A percentile compares a stretch with the other conserved stretches of the same genome.
Conservation (phyloP, 2,113 vertebrate species). For the Pseudolaguvia tuberculata region DNA sequence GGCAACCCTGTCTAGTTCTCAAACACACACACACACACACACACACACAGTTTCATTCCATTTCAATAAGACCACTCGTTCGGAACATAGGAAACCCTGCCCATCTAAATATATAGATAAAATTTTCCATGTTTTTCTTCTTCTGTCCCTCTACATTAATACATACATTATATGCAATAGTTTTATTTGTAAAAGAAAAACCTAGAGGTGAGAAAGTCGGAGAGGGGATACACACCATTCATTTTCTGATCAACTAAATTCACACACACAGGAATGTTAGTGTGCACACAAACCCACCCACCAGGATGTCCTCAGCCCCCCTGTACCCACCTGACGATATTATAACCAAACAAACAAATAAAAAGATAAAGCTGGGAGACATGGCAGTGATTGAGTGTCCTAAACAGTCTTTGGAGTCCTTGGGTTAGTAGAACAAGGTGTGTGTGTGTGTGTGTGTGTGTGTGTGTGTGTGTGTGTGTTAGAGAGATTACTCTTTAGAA, state of each 20-base stretch:
- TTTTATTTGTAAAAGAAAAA: slow-evolving; percentile 64
- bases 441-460: slow-evolving; percentile 6
- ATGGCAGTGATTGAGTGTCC: slow-evolving; percentile 3
- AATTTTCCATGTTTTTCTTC: slow-evolving; percentile 24
- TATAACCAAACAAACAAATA: slow-evolving; percentile 64
- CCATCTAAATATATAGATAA: slow-evolving; percentile 43
- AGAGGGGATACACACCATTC: slow-evolving; percentile 73
- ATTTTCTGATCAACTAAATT: slow-evolving; percentile 72
- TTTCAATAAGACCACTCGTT: slow-evolving; percentile 83
- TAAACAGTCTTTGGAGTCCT: slow-evolving; percentile 77
- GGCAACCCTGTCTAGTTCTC: slow-evolving; percentile 58
- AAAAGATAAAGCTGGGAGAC: slow-evolving; percentile 37
- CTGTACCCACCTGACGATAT: slow-evolving; percentile 43
- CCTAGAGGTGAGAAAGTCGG: not conserved
- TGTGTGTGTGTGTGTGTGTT: not conserved
- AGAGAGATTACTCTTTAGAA: not conserved
- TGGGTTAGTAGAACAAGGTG: slow-evolving; percentile 63
- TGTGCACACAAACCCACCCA: slow-evolving; percentile 60
- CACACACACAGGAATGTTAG: slow-evolving; percentile 79
- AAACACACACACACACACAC: slow-evolving; percentile 52
- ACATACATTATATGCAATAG: slow-evolving; percentile 44
- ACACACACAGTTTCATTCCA: slow-evolving; percentile 82
- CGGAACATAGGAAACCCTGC: slow-evolving; percentile 74
- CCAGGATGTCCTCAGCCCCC: slow-evolving; percentile 5
- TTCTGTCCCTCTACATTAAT: slow-evolving; percentile 43